A percentile compares a stretch with the other conserved stretches of the same genome.
These are phyloP conservation scores for Delichon dasypus DNA, from an alignment of 2,797 vertebrate genomes.

Conservation along the genomic window DNA sequence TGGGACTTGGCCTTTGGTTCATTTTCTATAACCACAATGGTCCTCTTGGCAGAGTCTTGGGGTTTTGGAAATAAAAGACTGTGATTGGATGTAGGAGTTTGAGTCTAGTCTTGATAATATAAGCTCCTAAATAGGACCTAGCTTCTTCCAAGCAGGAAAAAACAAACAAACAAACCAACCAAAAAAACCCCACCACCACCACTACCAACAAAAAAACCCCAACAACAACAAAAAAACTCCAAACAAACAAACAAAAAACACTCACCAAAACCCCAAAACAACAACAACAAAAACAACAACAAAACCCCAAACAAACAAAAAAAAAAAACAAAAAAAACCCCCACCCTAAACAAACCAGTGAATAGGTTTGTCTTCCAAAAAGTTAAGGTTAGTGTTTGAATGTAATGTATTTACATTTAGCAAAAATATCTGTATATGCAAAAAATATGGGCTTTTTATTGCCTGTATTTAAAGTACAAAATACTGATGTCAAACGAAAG, in stretches of 20 bases:
- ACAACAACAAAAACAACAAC: no score
- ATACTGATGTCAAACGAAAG: background rate
- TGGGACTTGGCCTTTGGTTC: background rate
- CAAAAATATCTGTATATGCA: background rate
- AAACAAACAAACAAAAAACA: no score
- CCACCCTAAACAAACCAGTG: background rate
- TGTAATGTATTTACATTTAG: background rate
- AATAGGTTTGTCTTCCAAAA: background rate
- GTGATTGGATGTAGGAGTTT: background rate
- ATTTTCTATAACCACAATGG: background rate
- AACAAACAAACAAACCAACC: no score
- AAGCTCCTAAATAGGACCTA: background rate
- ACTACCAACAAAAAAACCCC: no score
- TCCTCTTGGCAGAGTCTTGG: background rate
- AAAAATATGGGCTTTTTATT: background rate
- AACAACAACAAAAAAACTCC: no score
- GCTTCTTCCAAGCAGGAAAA: background rate
- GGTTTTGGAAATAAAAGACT: background rate
- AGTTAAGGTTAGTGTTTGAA: background rate
- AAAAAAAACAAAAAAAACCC: no score
- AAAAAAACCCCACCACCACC: no score
- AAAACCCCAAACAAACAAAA: no score
- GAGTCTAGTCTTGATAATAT: background rate
- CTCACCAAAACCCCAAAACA: no score
- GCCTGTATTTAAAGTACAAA: background rate